Conservation (phyloP, 2,113 vertebrate species). For the Pelobates fuscus region DNA sequence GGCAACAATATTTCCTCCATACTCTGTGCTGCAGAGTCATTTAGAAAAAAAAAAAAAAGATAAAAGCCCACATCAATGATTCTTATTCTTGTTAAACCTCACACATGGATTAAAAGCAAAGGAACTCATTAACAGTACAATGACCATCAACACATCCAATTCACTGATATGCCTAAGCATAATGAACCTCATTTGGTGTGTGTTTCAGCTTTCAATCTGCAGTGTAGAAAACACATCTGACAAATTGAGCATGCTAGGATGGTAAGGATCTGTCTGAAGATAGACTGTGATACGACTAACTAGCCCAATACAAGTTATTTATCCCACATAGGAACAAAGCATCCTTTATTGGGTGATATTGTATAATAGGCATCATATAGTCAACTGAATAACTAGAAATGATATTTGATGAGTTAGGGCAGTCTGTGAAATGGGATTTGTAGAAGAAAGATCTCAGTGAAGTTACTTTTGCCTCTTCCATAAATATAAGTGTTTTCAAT, state of each 20-base stretch:
- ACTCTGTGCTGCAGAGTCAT: neutral
- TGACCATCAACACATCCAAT: neutral
- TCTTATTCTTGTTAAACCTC: neutral
- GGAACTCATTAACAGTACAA: neutral
- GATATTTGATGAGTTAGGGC: neutral
- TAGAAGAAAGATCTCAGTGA: neutral
- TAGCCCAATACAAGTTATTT: neutral
- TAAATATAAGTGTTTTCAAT: neutral
- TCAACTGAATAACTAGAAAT: neutral
- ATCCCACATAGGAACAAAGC: neutral
- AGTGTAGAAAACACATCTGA: neutral
- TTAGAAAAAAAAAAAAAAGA: neutral
- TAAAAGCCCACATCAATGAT: neutral
- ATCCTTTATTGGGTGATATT: neutral
- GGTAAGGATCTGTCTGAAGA: neutral
- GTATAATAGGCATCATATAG: neutral
- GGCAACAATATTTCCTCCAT: neutral
- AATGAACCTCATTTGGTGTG: neutral
- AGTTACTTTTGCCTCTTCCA: neutral
- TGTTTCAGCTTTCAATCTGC: neutral
- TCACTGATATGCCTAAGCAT: neutral
- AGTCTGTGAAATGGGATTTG: neutral
- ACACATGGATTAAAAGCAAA: neutral
- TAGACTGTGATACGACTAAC: neutral
- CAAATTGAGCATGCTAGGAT: neutral